Evolutionary conservation across 2,113 vertebrate genomes (phyloP).

Genomic region (Regulus satrapa): DNA sequence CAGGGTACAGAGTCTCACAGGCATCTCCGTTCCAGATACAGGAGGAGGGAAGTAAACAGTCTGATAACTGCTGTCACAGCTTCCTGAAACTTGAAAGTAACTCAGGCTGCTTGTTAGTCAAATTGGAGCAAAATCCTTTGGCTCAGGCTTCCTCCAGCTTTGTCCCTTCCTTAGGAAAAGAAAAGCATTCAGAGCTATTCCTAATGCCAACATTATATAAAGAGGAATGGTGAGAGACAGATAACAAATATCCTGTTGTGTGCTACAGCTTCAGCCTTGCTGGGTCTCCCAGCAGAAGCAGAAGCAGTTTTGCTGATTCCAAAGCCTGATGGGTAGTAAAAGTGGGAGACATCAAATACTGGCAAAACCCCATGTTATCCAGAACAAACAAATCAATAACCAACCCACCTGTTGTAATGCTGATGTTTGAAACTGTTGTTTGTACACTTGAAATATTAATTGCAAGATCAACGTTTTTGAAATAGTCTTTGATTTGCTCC

Average conservation of each 20-base stretch:
- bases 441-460: constrained; percentile 1
- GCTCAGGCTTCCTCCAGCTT: neutral
- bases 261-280: neutral
- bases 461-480: constrained; percentile 30
- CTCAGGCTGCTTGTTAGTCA: neutral
- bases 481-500: constrained; percentile 24
- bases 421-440: constrained; percentile 37
- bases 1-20: neutral
- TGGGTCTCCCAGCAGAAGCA: neutral
- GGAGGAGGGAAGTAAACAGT: constrained; percentile 34
- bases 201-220: neutral
- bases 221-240: neutral
- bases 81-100: constrained; percentile 52
- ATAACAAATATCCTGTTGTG: neutral
- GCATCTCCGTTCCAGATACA: neutral
- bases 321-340: rapidly evolving
- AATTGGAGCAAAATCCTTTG: neutral
- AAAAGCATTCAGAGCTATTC: neutral
- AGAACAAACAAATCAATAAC: neutral
- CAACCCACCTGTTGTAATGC: constrained; percentile 69
- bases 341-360: neutral
- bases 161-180: neutral
- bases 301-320: neutral
- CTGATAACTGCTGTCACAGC: neutral
- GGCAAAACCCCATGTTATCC: neutral